phyloP scores from a whole-genome alignment of 2,888 invertebrate genomes.

The Chrysopilus asiliformis region DNA sequence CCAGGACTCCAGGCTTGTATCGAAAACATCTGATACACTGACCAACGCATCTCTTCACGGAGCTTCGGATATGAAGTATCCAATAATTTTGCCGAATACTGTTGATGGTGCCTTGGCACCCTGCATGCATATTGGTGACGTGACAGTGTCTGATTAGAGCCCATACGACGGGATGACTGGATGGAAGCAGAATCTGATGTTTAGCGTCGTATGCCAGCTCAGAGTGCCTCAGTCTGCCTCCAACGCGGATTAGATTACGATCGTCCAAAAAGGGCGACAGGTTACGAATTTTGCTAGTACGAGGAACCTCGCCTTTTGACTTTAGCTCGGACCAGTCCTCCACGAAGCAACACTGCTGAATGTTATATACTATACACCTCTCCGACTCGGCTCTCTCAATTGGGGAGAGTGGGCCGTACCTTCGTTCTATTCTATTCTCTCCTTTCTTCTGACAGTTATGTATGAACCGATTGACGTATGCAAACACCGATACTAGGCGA shows the following conservation, averaged over 20 bases:
- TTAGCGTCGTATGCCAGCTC: slow-evolving; percentile 4
- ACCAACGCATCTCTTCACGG: background rate
- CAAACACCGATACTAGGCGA: background rate
- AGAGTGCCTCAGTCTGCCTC: slow-evolving; percentile 13
- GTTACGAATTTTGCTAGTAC: background rate
- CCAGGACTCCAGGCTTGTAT: slow-evolving; percentile 2
- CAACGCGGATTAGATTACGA: slow-evolving; percentile 9
- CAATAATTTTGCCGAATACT: slow-evolving; percentile 2
- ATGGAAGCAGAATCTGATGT: slow-evolving; percentile 8
- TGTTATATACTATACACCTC: background rate
- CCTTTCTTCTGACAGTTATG: background rate
- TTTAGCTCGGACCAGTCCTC: background rate
- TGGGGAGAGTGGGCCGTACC: background rate
- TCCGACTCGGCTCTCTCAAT: background rate
- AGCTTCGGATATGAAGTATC: slow-evolving; percentile 5
- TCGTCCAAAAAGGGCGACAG: slow-evolving; percentile 12
- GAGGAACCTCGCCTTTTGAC: background rate
- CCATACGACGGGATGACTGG: background rate
- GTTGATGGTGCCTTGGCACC: slow-evolving; percentile 7
- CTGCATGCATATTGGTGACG: slow-evolving; percentile 7
- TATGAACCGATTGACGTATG: background rate
- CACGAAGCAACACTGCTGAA: background rate
- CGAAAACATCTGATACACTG: slow-evolving; percentile 8
- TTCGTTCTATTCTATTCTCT: no score
- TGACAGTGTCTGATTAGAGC: slow-evolving; percentile 5